Conservation (phyloP, 2,113 vertebrate species). For the Azemiops feae region DNA sequence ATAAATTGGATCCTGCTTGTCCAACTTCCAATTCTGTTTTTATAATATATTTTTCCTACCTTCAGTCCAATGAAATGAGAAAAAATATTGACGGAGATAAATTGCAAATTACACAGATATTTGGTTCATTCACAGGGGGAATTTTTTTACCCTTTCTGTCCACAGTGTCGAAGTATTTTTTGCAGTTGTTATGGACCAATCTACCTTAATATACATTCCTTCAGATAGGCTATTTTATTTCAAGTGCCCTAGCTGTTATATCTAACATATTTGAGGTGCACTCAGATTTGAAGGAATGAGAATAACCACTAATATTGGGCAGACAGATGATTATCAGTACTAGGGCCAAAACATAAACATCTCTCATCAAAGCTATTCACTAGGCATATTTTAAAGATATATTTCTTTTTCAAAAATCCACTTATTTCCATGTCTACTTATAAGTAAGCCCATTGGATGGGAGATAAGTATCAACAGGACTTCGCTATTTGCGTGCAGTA, state of each 20-base stretch:
- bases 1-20: neutral
- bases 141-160: neutral
- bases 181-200: neutral
- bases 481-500: neutral
- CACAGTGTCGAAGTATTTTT: neutral
- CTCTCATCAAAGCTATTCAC: slow-evolving; percentile 13
- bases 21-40: neutral
- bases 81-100: neutral
- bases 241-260: neutral
- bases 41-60: neutral
- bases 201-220: neutral
- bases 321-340: neutral
- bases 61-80: neutral
- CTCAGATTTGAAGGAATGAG: neutral
- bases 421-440: neutral
- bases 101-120: neutral
- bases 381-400: slow-evolving; percentile 13
- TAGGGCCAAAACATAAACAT: slow-evolving; percentile 27
- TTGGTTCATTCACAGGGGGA: neutral
- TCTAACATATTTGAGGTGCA: neutral
- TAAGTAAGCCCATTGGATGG: neutral
- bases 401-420: slow-evolving; percentile 19
- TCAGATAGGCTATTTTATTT: neutral
- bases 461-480: neutral
- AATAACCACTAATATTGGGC: neutral